Evolutionary conservation across 2,888 invertebrate species (phyloP).

Genomic region (Suillia variegata): DNA sequence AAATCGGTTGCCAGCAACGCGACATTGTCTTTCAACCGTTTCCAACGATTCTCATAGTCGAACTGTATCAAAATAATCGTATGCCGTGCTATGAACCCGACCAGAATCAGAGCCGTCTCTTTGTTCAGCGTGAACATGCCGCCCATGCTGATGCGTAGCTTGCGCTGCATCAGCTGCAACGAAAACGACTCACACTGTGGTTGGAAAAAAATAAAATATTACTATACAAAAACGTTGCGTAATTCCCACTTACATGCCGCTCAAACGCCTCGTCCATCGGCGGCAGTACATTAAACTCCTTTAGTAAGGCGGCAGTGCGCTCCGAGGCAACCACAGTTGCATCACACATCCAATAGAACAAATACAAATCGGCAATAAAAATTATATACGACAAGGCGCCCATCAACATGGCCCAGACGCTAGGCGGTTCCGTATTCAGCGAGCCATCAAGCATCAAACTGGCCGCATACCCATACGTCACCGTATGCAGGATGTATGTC

Average conservation of each 20-base stretch:
- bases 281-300: not conserved
- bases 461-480: not conserved
- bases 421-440: not conserved
- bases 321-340: not conserved
- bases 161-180: conserved; percentile 13
- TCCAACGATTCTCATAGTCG: not conserved
- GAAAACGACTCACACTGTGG: conserved; percentile 15
- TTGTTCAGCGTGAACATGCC: conserved; percentile 14
- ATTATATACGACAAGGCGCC: not conserved
- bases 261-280: not conserved
- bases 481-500: not conserved
- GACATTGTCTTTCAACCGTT: not conserved
- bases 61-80: conserved; percentile 16
- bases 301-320: not conserved
- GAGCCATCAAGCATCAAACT: not conserved
- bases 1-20: no score
- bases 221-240: no score
- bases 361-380: not conserved
- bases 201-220: no score
- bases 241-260: not conserved
- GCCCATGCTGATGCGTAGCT: conserved; percentile 9
- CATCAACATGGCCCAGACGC: not conserved
- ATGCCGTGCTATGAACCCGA: not conserved
- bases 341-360: not conserved
- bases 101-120: not conserved